These are phyloP conservation scores for Drosophila takahashii DNA, from an alignment of 1,140 invertebrate genomes.

Conservation along the genomic window DNA sequence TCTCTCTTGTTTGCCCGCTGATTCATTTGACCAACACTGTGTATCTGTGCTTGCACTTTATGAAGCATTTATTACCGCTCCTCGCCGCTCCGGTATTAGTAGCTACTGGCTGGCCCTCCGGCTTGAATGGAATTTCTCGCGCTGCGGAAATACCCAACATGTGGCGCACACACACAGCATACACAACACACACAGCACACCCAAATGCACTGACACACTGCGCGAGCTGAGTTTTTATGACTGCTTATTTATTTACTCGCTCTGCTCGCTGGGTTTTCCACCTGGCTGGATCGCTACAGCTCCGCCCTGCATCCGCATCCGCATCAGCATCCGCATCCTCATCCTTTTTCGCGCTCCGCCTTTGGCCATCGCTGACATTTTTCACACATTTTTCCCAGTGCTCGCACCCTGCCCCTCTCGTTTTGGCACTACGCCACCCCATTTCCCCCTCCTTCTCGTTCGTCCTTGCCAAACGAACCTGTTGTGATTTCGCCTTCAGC, in stretches of 20 bases:
- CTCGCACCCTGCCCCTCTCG: constrained; percentile 9
- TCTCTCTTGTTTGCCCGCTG: constrained; percentile 7
- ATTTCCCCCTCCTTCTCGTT: not conserved
- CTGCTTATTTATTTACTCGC: constrained; percentile 80
- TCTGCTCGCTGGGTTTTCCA: constrained; percentile 74
- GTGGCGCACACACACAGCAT: constrained; percentile 36
- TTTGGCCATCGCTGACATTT: constrained; percentile 68
- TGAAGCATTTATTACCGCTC: constrained; percentile 49
- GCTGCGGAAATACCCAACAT: constrained; percentile 59
- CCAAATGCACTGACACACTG: constrained; percentile 40
- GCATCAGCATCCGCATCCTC: constrained; percentile 5
- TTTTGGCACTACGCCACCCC: not conserved
- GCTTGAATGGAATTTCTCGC: constrained; percentile 59
- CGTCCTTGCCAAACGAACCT: constrained; percentile 48
- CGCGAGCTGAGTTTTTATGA: constrained; percentile 62
- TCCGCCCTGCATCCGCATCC: constrained; percentile 13
- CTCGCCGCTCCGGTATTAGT: not conserved
- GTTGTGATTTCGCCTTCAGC: constrained; percentile 63
- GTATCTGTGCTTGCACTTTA: constrained; percentile 39
- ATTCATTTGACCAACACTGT: constrained; percentile 16
- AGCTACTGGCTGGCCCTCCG: constrained; percentile 24
- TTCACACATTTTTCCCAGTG: constrained; percentile 68
- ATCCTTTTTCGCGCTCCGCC: constrained; percentile 41
- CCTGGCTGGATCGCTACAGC: constrained; percentile 52
- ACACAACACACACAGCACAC: not conserved